Evolutionary conservation across 37 sponge, comb jelly and placozoan species (phyloP), one percentile per base, ranked within the genome.

Genomic region (Chondrilla cf. caribensis): DNA sequence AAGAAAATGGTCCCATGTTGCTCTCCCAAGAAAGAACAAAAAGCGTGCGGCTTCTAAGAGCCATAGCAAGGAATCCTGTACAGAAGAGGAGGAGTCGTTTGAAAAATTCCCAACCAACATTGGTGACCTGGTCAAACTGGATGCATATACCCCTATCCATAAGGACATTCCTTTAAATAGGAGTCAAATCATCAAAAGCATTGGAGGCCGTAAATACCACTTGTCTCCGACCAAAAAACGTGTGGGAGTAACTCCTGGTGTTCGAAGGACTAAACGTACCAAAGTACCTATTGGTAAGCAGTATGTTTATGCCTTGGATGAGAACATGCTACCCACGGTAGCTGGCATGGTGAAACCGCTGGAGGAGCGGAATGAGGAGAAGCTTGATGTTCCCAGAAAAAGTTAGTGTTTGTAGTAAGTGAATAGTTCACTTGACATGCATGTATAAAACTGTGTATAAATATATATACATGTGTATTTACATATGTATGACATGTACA

Each of bases 281-380:
- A 73, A 11, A 22, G 76, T 73, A 2, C 76, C 76, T 25, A 25
- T 39, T 3, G 38, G 31, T 3, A 3, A 37, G 7, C 17, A 9
- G 43, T 73, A 73, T 21, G 44, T 25, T 37, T 73, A 73, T 37
- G 24, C 41, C 21, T 22, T 73, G 5, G 76, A 73, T 73, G 44
- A 73, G 43, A 73, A 73, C 24, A n/a, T 73, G 8, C 41, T 73
- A 21, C 76, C 31, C 0, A 73, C 76, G 21, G 76, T 73, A 22
- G 44, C 44, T 40, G 76, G 76, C 17, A 1, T 37, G 3, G 76
- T 39, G 9, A 22, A 25, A 21, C 76, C 76, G 3, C 24, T 73
- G 44, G 44, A 67, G 68, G 68, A 67, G 68, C 24, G 64, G 22
- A 60, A 60, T 60, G 68, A 73, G 43, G n/a, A 68, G 33, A 37